phyloP scores from a whole-genome alignment of 2,888 invertebrate genomes.

The Scelioninae gen. 2 region DNA sequence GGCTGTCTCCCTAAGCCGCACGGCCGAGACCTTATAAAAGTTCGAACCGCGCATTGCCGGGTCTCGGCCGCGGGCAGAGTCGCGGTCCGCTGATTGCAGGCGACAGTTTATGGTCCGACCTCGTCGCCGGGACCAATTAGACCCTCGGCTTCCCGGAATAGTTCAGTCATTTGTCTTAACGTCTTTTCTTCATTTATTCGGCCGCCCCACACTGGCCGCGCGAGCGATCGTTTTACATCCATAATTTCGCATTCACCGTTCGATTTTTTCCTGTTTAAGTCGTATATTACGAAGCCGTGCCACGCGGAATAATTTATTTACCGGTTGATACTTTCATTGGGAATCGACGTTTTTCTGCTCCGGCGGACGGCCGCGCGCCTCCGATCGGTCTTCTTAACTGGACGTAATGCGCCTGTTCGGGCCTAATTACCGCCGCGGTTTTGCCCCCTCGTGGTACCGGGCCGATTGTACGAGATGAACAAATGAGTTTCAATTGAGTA shows the following conservation, averaged over 20 bases:
- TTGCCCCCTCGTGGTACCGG: constrained; percentile 43
- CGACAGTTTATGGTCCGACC: constrained; percentile 74
- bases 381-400: constrained; percentile 38
- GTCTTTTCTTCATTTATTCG: constrained; percentile 45
- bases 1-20: constrained; percentile 59
- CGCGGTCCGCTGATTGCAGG: constrained; percentile 72
- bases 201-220: constrained; percentile 15
- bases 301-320: constrained; percentile 41
- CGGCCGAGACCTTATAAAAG: constrained; percentile 71
- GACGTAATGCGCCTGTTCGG: constrained; percentile 43
- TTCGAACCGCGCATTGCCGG: constrained; percentile 62
- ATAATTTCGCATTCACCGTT: constrained; percentile 40
- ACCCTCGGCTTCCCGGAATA: constrained; percentile 73
- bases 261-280: constrained; percentile 41
- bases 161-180: constrained; percentile 58
- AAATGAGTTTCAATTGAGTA: constrained; percentile 57
- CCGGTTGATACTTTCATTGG: constrained; percentile 40
- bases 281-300: constrained; percentile 42
- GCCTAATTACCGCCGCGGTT: constrained; percentile 52
- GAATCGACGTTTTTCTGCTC: constrained; percentile 30
- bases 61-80: constrained; percentile 66
- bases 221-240: constrained; percentile 50
- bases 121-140: constrained; percentile 72
- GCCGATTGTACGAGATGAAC: constrained; percentile 49
- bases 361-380: not conserved